Conservation (phyloP, 1,140 invertebrate genomes). For the Melanaphis sacchari region DNA sequence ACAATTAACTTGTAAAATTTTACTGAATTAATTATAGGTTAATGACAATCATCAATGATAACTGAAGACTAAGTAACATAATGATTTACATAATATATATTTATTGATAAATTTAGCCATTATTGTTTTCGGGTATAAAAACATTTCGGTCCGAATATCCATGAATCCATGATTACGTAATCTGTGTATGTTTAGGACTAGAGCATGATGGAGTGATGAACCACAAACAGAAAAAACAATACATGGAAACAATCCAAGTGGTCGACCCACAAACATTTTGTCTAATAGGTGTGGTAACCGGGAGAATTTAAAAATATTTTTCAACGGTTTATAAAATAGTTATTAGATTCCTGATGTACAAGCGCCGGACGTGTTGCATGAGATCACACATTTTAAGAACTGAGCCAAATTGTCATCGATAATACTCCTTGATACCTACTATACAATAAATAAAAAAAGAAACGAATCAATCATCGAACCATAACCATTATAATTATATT, state of each 20-base stretch:
- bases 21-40: no score
- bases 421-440: background rate
- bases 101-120: no score
- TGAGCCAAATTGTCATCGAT: constrained; percentile 10
- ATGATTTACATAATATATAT: no score
- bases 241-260: constrained; percentile 36
- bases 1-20: no score
- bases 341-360: background rate
- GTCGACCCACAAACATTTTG: constrained; percentile 14
- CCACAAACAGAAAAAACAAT: background rate
- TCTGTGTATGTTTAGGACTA: background rate
- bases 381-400: constrained; percentile 14
- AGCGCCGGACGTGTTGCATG: background rate
- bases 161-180: no score
- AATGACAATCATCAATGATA: no score
- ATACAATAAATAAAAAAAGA: background rate
- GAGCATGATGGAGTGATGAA: background rate
- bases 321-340: background rate
- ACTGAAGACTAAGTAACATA: no score
- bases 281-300: background rate
- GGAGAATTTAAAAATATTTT: constrained; percentile 40
- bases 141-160: no score
- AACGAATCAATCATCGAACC: background rate
- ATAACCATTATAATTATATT: background rate
- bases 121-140: no score